Evolutionary conservation across 2,113 vertebrate species (phyloP).

Genomic region (Protomyctophum bolini): DNA sequence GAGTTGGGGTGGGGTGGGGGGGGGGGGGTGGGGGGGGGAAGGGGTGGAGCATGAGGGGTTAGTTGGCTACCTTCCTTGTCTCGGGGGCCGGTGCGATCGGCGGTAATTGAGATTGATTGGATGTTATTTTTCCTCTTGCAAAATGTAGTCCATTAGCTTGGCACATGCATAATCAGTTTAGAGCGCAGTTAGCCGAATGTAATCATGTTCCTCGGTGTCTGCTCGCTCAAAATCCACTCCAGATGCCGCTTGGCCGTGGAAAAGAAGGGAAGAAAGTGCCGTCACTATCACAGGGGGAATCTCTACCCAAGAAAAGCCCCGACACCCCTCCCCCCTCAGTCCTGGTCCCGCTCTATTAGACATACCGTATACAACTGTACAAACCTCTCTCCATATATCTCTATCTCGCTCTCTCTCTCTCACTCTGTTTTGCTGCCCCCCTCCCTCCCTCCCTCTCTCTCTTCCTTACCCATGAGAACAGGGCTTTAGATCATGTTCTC

Average conservation of each 20-base stretch:
- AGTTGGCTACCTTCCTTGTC: slow-evolving; percentile 87
- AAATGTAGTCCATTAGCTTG: slow-evolving; percentile 99
- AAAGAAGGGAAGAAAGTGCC: slow-evolving; percentile 82
- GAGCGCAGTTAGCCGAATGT: slow-evolving; percentile 99
- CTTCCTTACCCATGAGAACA: slow-evolving; percentile 34
- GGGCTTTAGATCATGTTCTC: slow-evolving; percentile 45
- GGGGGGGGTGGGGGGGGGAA: slow-evolving; percentile 36
- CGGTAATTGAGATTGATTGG: slow-evolving; percentile 99
- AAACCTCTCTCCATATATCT: slow-evolving; percentile 41
- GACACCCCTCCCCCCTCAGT: slow-evolving; percentile 52
- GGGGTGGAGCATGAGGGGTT: slow-evolving; percentile 73
- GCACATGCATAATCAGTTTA: slow-evolving; percentile 99
- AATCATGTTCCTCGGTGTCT: slow-evolving; percentile 99
- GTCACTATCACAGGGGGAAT: slow-evolving; percentile 83
- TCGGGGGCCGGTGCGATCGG: slow-evolving; percentile 91
- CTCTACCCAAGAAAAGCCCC: slow-evolving; percentile 76
- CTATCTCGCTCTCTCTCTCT: slow-evolving; percentile 18
- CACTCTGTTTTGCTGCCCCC: slow-evolving; percentile 20
- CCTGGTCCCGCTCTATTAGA: slow-evolving; percentile 67
- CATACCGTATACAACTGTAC: slow-evolving; percentile 58
- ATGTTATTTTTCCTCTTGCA: slow-evolving; percentile 99
- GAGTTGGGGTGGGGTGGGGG: slow-evolving; percentile 63
- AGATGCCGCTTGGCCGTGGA: slow-evolving; percentile 86
- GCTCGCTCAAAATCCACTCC: slow-evolving; percentile 97
- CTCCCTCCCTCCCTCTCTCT: slow-evolving; percentile 17